phyloP scores from a whole-genome alignment of 64 coral and sea anemone genomes.

The Cladopsammia gracilis region DNA sequence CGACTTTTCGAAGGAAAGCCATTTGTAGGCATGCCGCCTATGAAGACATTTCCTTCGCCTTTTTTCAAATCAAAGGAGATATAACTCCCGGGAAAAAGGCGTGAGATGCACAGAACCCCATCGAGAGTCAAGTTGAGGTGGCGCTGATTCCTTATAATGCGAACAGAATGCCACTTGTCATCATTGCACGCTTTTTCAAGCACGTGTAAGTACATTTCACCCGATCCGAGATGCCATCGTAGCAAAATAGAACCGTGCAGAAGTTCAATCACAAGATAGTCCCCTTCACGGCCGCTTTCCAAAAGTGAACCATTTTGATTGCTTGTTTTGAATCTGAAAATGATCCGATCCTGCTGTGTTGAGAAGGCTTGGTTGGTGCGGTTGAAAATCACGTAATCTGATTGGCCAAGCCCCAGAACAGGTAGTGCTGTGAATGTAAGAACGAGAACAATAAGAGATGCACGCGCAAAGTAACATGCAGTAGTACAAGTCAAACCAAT shows the following conservation, averaged over 20 bases:
- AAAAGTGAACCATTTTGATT: constrained; percentile 30
- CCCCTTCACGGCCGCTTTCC: background rate
- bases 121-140: background rate
- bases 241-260: background rate
- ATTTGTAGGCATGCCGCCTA: background rate
- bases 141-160: constrained; percentile 1
- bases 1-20: background rate
- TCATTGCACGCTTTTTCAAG: constrained; percentile 8
- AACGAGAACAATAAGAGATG: too few species aligned
- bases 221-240: constrained; percentile 48
- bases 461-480: too few species aligned
- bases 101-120: background rate
- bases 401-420: constrained; percentile 6
- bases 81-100: constrained; percentile 10
- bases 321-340: constrained; percentile 31
- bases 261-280: constrained; percentile 25
- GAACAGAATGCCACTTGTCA: constrained; percentile 25
- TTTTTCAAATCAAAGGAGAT: constrained; percentile 1
- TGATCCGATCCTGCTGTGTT: constrained; percentile 25
- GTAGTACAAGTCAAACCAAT: too few species aligned
- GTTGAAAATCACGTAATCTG: constrained; percentile 27
- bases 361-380: constrained; percentile 12
- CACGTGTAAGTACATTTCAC: constrained; percentile 16
- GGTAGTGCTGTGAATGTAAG: constrained; percentile 27
- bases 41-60: constrained; percentile 11